Evolutionary conservation across 2,888 invertebrate genomes (phyloP).

Genomic region (Lymantria dispar): DNA sequence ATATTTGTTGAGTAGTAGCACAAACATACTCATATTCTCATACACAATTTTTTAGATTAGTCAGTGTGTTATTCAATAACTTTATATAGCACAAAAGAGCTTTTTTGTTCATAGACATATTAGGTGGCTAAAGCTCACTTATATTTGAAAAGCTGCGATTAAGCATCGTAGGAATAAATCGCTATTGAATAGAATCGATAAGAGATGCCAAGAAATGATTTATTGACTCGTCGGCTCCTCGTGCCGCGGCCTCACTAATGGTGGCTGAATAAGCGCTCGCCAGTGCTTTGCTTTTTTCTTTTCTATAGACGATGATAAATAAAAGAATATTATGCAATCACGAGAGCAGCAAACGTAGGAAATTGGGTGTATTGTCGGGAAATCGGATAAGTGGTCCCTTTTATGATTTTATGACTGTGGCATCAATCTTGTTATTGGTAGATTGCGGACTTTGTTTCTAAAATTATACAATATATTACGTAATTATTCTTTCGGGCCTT

Average conservation of each 20-base stretch:
- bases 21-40: too few species aligned
- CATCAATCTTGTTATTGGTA: neutral
- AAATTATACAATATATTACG: too few species aligned
- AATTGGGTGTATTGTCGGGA: slow-evolving; percentile 32
- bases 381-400: slow-evolving; percentile 18
- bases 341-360: slow-evolving; percentile 30
- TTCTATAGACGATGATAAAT: slow-evolving; percentile 38
- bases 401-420: slow-evolving; percentile 1
- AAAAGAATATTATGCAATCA: slow-evolving; percentile 49
- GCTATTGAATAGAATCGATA: slow-evolving; percentile 70
- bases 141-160: slow-evolving; percentile 56
- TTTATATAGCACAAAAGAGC: neutral
- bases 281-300: slow-evolving; percentile 40
- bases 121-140: slow-evolving; percentile 50
- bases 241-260: slow-evolving; percentile 41
- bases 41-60: too few species aligned
- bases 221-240: slow-evolving; percentile 65
- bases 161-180: slow-evolving; percentile 55
- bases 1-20: too few species aligned
- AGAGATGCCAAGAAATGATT: slow-evolving; percentile 72
- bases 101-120: slow-evolving; percentile 42
- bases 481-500: too few species aligned
- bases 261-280: slow-evolving; percentile 49
- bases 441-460: neutral
- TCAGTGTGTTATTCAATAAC: too few species aligned